phyloP scores from a whole-genome alignment of 92 coral and sea anemone genomes.

The Palythoa grandis region DNA sequence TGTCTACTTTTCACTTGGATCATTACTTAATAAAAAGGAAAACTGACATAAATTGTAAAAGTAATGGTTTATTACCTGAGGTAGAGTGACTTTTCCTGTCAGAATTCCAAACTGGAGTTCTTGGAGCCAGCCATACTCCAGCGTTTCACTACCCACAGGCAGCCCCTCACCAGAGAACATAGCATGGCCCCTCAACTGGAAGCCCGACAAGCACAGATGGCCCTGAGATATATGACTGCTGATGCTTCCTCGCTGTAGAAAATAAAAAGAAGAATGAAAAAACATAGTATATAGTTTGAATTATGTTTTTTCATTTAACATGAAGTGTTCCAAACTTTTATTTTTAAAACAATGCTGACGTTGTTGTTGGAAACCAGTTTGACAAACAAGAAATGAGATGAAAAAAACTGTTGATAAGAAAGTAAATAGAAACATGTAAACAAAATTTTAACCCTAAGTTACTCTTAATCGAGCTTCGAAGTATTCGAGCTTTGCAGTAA shows the following conservation, averaged over 20 bases:
- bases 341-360: background rate
- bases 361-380: no score
- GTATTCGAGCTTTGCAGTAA: no score
- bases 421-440: no score
- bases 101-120: conserved; percentile 95
- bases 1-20: no score
- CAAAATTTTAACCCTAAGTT: no score
- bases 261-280: background rate
- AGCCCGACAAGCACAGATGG: conserved; percentile 89
- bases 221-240: conserved; percentile 86
- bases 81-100: conserved; percentile 92
- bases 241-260: conserved; percentile 78
- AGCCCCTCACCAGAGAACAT: conserved; percentile 94
- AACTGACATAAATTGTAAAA: no score
- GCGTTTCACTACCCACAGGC: conserved; percentile 93
- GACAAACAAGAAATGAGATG: no score
- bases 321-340: background rate
- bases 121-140: conserved; percentile 96
- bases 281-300: no score
- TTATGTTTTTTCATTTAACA: background rate
- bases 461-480: no score
- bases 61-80: conserved; percentile 72
- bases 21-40: no score
- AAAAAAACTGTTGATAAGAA: background rate
- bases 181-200: conserved; percentile 98